A percentile compares a stretch with the other conserved stretches of the same genome.
phyloP scores from a whole-genome alignment of 1,140 invertebrate species.

The Matsumurasca onukii region DNA sequence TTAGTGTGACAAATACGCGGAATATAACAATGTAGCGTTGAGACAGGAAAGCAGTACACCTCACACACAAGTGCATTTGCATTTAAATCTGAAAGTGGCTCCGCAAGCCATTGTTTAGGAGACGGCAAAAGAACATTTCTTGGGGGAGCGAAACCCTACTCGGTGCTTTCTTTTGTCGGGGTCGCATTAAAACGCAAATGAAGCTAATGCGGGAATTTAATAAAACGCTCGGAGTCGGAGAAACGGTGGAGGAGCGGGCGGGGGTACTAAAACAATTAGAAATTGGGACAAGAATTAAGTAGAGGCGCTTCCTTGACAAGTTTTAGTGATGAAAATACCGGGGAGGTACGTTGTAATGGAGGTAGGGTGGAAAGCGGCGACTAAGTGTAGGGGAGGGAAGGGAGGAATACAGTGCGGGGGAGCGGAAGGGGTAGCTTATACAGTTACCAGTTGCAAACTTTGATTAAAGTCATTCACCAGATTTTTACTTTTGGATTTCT shows the following conservation, averaged over 20 bases:
- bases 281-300: slow-evolving; percentile 19
- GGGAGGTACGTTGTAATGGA: not conserved
- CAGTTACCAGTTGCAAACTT: slow-evolving; percentile 17
- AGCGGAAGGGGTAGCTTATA: slow-evolving; percentile 11
- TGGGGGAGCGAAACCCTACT: not conserved
- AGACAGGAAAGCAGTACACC: too few species aligned
- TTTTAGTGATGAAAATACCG: slow-evolving; percentile 19
- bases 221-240: slow-evolving; percentile 18
- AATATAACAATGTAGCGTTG: too few species aligned
- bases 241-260: not conserved
- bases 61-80: too few species aligned
- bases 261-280: slow-evolving; percentile 21
- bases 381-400: not conserved
- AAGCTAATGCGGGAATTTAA: slow-evolving; percentile 14
- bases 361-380: not conserved
- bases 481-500: slow-evolving; percentile 11
- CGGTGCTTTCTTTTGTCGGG: slow-evolving; percentile 18
- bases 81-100: too few species aligned
- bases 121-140: not conserved
- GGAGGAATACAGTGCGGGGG: not conserved
- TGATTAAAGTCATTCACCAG: slow-evolving; percentile 7
- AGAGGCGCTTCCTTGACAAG: slow-evolving; percentile 13
- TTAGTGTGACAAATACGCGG: too few species aligned
- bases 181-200: slow-evolving; percentile 25
- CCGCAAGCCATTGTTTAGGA: slow-evolving; percentile 8